Evolutionary conservation across 2,797 vertebrate genomes (phyloP).

Genomic region (Decapterus maruadsi): DNA sequence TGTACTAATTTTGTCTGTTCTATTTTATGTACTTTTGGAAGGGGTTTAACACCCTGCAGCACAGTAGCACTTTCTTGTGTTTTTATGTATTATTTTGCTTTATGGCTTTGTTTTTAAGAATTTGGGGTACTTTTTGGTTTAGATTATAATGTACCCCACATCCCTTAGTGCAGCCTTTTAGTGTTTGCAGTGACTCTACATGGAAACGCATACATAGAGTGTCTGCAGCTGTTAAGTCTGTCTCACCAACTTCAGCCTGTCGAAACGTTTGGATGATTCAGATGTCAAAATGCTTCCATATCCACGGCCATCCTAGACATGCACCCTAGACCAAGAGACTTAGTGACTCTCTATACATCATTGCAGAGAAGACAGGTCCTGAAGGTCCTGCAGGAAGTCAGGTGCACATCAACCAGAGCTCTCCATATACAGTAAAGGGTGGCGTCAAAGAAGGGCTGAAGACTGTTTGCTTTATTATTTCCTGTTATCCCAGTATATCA

Average conservation of each 20-base stretch:
- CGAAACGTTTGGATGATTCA: conserved; percentile 28
- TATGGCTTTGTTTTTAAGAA: too few species aligned
- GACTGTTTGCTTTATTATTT: background rate
- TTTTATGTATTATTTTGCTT: too few species aligned
- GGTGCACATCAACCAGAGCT: background rate
- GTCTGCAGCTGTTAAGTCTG: conserved; percentile 11
- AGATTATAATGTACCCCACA: background rate
- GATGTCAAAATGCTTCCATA: conserved; percentile 22
- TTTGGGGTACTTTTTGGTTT: too few species aligned
- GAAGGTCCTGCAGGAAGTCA: conserved; percentile 19
- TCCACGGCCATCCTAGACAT: conserved; percentile 45
- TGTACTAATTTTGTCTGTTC: too few species aligned
- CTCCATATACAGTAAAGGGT: conserved; percentile 22
- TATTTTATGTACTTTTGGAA: too few species aligned
- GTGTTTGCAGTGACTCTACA: background rate
- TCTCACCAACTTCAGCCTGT: conserved; percentile 33
- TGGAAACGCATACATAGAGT: background rate
- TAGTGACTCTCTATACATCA: conserved; percentile 57
- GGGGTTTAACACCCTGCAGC: too few species aligned
- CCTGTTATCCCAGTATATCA: background rate
- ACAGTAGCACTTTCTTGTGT: too few species aligned
- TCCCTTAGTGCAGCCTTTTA: background rate
- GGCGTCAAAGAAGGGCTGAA: background rate
- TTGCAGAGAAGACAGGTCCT: conserved; percentile 45
- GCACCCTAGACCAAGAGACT: conserved; percentile 20